These are phyloP conservation scores for Eudemis profundana DNA, from an alignment of 2,888 invertebrate species.

Conservation along the genomic window DNA sequence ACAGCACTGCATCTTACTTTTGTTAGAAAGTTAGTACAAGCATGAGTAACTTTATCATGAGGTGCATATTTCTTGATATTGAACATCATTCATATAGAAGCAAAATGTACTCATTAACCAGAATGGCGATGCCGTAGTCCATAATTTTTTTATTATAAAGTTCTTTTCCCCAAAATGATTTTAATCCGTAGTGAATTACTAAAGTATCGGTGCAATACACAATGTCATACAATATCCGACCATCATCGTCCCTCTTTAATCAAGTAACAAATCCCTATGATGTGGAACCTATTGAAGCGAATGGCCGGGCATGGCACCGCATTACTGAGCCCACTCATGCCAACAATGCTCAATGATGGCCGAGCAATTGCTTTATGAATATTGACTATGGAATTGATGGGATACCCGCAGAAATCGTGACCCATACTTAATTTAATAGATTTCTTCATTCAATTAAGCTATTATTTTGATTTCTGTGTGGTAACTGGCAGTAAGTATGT, in stretches of 20 bases:
- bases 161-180: not conserved
- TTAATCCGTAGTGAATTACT: not conserved
- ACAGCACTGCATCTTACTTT: not conserved
- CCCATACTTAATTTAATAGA: not conserved
- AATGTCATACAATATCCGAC: constrained; percentile 13
- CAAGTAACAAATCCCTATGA: constrained; percentile 19
- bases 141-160: not conserved
- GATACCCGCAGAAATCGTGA: constrained; percentile 3
- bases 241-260: constrained; percentile 12
- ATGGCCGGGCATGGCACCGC: constrained; percentile 3
- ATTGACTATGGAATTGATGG: not conserved
- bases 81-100: no score
- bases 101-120: not conserved
- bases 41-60: not conserved
- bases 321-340: constrained; percentile 10
- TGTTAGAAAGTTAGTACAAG: no score
- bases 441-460: constrained; percentile 14
- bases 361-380: constrained; percentile 20
- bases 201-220: not conserved
- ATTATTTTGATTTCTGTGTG: not conserved
- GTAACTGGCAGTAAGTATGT: not conserved
- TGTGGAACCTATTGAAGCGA: constrained; percentile 10
- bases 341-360: constrained; percentile 25
- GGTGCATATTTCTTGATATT: not conserved
- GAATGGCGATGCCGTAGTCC: no score